Evolutionary conservation across 2,113 vertebrate species (phyloP), one percentile per base, ranked within the genome.

Genomic region (Ceyx melanurus): DNA sequence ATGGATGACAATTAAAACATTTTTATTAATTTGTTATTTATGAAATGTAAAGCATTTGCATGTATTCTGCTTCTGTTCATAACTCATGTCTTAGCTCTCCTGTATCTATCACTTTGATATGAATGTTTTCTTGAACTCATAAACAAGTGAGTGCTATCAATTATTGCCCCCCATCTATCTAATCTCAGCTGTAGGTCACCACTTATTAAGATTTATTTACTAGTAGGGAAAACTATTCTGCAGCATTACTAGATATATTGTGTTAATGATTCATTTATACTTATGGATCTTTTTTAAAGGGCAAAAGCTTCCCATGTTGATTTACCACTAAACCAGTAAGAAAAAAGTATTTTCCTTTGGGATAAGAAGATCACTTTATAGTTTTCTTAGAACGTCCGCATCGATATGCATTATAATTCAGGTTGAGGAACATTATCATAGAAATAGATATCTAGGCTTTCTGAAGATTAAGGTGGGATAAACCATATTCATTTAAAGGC

Each of bases 21-120:
- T 89, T 93, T 71, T 81, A 84, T 88, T 88, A 62, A 83, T 90
- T 15, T 83, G 11, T 16, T 74, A 35, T 71, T 80, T 17, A 88
- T 68, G 23, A 81, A 88, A 95, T 93, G 33, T 28, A 42, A 19
- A 43, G 9, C 15, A 60, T 78, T 82, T 93, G 6, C 40, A 67
- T 48, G 17, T 70, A 71, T 5, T 56, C 35, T 82, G 45, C 51
- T 92, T 80, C 46, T 33, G 20, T 64, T 90, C n/a, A 42, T 91
- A 79, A 75, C 10, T 93, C 37, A 66, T 65, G 8, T 28, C 51
- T 72, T 67, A 40, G n/a, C 33, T 29, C 10, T 75, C 33, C 53
- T 76, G 23, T 50, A 28, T 33, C 29, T 86, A 37, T 53, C 62
- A 60, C 33, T 95, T 46, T 16, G 13, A 26, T 29, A 43, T 11